Percentiles rank a stretch among this genome's conserved stretches.
Evolutionary conservation across 2,888 invertebrate species (phyloP).

Genomic region (Pandemis corylana): DNA sequence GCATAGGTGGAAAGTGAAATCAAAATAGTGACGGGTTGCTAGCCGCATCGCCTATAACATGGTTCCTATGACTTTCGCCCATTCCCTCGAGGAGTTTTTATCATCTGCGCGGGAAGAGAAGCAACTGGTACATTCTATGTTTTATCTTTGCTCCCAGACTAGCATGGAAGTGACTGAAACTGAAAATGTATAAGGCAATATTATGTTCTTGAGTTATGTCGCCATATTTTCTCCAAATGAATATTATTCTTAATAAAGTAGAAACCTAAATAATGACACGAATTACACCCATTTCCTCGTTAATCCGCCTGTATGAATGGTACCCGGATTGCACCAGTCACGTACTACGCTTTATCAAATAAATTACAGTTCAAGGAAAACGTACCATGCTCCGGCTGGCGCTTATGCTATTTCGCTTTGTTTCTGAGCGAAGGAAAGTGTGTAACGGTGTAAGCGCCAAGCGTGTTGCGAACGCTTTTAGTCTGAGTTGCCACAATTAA

Average conservation of each 20-base stretch:
- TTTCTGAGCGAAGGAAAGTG: background rate
- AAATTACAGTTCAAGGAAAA: background rate
- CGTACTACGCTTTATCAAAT: slow-evolving; percentile 3
- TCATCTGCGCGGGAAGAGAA: too few relatives aligned
- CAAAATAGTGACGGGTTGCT: too few relatives aligned
- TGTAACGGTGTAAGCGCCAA: background rate
- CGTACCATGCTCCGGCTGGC: background rate
- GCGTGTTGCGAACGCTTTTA: background rate
- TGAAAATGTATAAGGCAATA: too few relatives aligned
- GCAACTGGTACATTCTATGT: too few relatives aligned
- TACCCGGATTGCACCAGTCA: background rate
- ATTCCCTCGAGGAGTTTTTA: too few relatives aligned
- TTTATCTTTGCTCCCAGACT: too few relatives aligned
- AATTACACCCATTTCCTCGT: background rate
- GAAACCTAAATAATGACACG: background rate
- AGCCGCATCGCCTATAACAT: too few relatives aligned
- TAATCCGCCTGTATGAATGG: background rate
- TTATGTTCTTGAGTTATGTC: background rate
- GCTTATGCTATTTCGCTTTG: background rate
- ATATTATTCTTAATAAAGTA: slow-evolving; percentile 5
- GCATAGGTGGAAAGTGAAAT: too few relatives aligned
- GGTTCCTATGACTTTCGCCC: too few relatives aligned
- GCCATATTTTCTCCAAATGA: background rate
- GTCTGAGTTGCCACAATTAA: slow-evolving; percentile 6
- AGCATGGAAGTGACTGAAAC: too few relatives aligned